Percentiles rank a stretch among this genome's conserved stretches.
These are phyloP conservation scores for Nasonia longicornis DNA, from an alignment of 1,140 invertebrate species.

Conservation along the genomic window DNA sequence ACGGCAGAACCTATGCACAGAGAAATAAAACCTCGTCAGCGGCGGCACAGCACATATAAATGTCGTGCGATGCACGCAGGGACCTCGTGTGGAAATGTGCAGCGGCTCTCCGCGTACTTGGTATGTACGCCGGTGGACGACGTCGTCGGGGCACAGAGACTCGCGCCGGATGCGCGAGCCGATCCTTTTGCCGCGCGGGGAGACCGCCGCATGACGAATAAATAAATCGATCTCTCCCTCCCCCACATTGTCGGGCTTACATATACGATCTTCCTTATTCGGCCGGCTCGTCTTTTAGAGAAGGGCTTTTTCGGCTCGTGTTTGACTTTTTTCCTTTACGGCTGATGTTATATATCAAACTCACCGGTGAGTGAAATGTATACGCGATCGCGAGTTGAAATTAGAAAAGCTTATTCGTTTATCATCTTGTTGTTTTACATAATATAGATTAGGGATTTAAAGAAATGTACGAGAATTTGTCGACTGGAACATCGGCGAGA, in stretches of 20 bases:
- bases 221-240: slow-evolving; percentile 28
- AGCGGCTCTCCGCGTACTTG: neutral
- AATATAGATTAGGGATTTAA: too few relatives aligned
- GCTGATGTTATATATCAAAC: neutral
- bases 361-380: neutral
- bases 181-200: slow-evolving; percentile 3
- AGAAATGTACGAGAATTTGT: too few relatives aligned
- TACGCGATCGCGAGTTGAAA: neutral
- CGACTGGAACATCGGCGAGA: neutral
- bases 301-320: neutral
- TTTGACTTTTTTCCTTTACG: neutral
- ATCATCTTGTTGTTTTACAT: too few relatives aligned
- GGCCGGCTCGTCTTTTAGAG: neutral
- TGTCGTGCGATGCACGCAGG: neutral
- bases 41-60: neutral
- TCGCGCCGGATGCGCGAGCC: slow-evolving; percentile 21
- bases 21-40: neutral
- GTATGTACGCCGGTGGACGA: slow-evolving; percentile 29
- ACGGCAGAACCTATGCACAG: neutral
- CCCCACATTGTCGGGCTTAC: neutral
- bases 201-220: neutral
- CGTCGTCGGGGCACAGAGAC: neutral
- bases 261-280: neutral
- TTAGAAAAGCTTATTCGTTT: neutral
- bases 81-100: slow-evolving; percentile 2